Evolutionary conservation across 2,797 vertebrate species (phyloP).

Genomic region (Spinibarbus caldwelli): DNA sequence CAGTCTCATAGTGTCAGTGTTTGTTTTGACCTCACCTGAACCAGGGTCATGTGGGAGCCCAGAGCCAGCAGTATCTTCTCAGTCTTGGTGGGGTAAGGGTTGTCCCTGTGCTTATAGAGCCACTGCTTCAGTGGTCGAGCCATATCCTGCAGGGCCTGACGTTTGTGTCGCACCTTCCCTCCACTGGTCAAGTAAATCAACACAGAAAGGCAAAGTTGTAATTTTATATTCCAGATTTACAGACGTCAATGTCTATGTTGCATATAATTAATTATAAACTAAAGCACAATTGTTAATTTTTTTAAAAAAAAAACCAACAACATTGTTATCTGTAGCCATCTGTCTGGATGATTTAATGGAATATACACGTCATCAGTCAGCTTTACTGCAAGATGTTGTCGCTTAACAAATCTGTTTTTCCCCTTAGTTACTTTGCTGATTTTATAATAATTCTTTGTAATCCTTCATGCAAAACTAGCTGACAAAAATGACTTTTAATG

Average conservation of each 20-base stretch:
- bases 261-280: neutral
- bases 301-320: neutral
- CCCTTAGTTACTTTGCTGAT: conserved; percentile 2
- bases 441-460: neutral
- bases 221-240: neutral
- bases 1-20: neutral
- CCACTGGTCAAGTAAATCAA: conserved; percentile 61
- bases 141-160: conserved; percentile 98
- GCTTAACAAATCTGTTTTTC: neutral
- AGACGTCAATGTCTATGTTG: neutral
- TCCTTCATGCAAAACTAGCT: neutral
- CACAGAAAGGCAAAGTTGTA: neutral
- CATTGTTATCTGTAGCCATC: neutral
- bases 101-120: conserved; percentile 98
- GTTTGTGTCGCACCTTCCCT: conserved; percentile 92
- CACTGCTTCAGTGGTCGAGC: conserved; percentile 96
- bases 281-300: neutral
- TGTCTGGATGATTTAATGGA: neutral
- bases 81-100: conserved; percentile 98
- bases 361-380: neutral
- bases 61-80: conserved; percentile 98
- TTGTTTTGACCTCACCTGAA: conserved; percentile 85
- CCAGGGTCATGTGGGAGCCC: conserved; percentile 98
- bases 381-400: neutral
- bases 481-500: neutral